phyloP scores from a whole-genome alignment of 2,113 vertebrate species.

The Pteruthius melanotis region DNA sequence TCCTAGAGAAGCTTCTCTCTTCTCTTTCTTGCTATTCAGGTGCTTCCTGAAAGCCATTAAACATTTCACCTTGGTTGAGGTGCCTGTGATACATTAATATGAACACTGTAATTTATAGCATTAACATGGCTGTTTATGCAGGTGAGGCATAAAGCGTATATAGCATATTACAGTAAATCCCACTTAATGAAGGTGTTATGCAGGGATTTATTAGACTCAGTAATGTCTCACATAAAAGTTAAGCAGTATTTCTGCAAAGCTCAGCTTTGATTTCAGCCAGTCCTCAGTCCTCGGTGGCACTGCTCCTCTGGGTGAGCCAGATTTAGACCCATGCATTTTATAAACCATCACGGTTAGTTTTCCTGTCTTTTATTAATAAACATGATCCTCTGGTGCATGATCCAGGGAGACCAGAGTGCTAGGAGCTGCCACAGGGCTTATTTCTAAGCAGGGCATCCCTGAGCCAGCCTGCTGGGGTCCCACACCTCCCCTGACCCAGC shows the following conservation, averaged over 20 bases:
- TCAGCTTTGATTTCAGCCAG: neutral
- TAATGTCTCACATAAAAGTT: neutral
- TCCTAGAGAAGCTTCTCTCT: neutral
- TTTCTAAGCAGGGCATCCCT: neutral
- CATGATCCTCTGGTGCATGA: neutral
- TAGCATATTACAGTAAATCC: constrained; percentile 42
- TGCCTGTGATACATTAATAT: neutral
- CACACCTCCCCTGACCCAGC: fast-evolving
- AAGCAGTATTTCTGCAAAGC: neutral
- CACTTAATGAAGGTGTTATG: neutral
- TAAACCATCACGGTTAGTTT: neutral
- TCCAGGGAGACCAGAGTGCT: fast-evolving
- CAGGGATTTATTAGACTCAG: constrained; percentile 31
- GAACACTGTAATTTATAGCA: constrained; percentile 43
- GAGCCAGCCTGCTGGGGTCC: neutral
- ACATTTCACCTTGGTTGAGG: constrained; percentile 57
- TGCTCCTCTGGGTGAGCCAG: neutral
- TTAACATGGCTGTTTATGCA: constrained; percentile 59
- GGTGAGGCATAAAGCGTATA: constrained; percentile 35
- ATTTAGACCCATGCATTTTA: neutral
- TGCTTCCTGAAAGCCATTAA: constrained; percentile 25
- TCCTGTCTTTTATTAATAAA: neutral
- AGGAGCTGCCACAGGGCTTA: neutral
- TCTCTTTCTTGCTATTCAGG: neutral
- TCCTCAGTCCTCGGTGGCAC: neutral